Evolutionary conservation across 1,140 invertebrate species (phyloP), one percentile per base, ranked within the genome.

Genomic region (Plectus sambesii): DNA sequence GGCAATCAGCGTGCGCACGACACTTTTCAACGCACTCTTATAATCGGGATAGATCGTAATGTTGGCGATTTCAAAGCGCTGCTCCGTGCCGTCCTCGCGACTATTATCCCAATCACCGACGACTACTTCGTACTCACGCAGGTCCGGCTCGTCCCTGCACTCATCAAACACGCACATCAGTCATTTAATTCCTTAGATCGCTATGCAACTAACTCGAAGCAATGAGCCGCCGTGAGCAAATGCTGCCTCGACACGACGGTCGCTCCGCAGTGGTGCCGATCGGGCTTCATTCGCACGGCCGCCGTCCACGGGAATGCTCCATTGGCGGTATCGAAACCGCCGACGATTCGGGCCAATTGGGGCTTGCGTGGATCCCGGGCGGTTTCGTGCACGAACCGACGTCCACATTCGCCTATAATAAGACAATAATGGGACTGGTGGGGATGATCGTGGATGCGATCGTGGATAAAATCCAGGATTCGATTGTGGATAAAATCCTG

Each of bases 301-400:
- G 82, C 83, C 77, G 82, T 82, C 82, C 84, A 86, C 2, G 84
- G 84, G 66, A 82, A 80, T n/a, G 78, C 51, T 0, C 69, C 69
- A 44, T 63, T 54, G 1, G 49, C 50, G 5, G 73, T 66, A 41
- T 60, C 54, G 27, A 56, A 48, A 4, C 74, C 73, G 22, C 69
- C 68, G 30, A 74, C 64, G 9, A 76, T 69, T 44, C 69, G 60
- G 15, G 57, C 15, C 9, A 19, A 15, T 12, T 20, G n/a, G n/a
- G n/a, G n/a, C n/a, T n/a, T n/a, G n/a, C n/a, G n/a, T n/a, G n/a
- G n/a, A n/a, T n/a, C n/a, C n/a, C n/a, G n/a, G n/a, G n/a, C n/a
- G n/a, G n/a, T n/a, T n/a, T n/a, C n/a, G n/a, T n/a, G n/a, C n/a
- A n/a, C n/a, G n/a, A n/a, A n/a, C n/a, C n/a, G n/a, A n/a, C n/a